phyloP scores from a whole-genome alignment of 2,888 invertebrate species.

The Craniophora ligustri region DNA sequence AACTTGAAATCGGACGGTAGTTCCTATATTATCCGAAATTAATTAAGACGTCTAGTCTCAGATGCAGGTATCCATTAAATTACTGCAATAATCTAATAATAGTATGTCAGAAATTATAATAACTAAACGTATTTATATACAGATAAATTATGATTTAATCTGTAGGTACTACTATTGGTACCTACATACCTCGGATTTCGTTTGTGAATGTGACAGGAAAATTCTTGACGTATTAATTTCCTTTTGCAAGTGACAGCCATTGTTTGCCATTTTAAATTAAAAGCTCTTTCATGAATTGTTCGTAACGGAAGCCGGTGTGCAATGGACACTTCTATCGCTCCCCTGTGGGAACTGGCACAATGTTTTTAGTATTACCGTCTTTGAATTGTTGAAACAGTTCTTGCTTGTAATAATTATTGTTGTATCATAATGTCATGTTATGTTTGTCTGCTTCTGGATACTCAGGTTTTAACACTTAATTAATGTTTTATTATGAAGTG shows the following conservation, averaged over 20 bases:
- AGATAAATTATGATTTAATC: too few relatives aligned
- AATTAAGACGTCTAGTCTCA: too few relatives aligned
- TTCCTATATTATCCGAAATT: too few relatives aligned
- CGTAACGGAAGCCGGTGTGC: slow-evolving; percentile 46
- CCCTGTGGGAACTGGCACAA: slow-evolving; percentile 76
- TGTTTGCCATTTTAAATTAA: slow-evolving; percentile 40
- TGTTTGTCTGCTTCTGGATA: slow-evolving; percentile 20
- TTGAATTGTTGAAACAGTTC: slow-evolving; percentile 54
- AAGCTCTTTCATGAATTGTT: slow-evolving; percentile 40
- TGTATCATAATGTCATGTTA: slow-evolving; percentile 36
- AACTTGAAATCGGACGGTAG: too few relatives aligned
- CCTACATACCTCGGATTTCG: too few relatives aligned
- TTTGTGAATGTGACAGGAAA: background rate
- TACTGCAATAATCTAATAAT: too few relatives aligned
- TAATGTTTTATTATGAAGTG: background rate
- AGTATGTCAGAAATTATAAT: too few relatives aligned
- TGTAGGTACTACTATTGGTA: too few relatives aligned
- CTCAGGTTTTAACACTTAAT: background rate
- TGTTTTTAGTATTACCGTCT: slow-evolving; percentile 62
- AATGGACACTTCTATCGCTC: slow-evolving; percentile 67
- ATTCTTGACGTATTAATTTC: background rate
- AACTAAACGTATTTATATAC: too few relatives aligned
- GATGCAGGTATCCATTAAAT: too few relatives aligned
- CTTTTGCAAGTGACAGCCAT: slow-evolving; percentile 25
- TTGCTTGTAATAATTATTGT: slow-evolving; percentile 50